These are phyloP conservation scores for Pteruthius melanotis DNA, from an alignment of 2,113 vertebrate species.

Conservation along the genomic window DNA sequence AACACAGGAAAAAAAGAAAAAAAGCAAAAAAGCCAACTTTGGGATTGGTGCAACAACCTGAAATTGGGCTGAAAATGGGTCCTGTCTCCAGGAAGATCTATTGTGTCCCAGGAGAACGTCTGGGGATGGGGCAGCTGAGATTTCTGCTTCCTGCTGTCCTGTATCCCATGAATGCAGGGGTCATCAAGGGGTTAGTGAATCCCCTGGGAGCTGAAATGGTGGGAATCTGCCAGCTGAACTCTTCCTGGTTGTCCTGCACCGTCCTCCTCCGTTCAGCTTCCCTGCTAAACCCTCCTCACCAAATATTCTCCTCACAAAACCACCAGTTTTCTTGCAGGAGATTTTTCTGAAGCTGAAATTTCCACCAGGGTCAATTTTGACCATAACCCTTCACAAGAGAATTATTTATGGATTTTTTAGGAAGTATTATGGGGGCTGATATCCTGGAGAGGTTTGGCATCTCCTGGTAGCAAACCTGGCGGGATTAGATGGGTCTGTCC, in stretches of 20 bases:
- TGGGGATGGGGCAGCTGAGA: not conserved
- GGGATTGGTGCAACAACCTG: accelerated
- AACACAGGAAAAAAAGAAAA: not conserved
- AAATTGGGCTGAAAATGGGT: not conserved
- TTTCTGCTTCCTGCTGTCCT: not conserved
- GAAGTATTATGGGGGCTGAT: not conserved
- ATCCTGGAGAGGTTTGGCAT: not conserved
- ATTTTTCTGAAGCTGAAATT: not conserved
- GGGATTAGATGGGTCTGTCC: not conserved
- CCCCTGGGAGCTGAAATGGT: not conserved
- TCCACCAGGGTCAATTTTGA: not conserved
- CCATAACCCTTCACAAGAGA: not conserved
- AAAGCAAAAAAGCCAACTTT: not conserved
- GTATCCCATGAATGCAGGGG: not conserved
- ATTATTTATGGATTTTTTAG: not conserved
- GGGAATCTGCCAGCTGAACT: not conserved
- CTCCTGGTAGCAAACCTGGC: not conserved
- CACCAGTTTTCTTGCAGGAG: not conserved
- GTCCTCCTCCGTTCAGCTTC: not conserved
- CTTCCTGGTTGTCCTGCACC: not conserved
- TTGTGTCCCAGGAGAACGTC: not conserved
- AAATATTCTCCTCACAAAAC: not conserved
- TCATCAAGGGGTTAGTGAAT: not conserved
- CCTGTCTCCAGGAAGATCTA: not conserved
- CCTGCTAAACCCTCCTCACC: accelerated